A percentile compares a stretch with the other conserved stretches of the same genome.
Conservation (phyloP, 2,113 vertebrate genomes). For the Hassar affinis region DNA sequence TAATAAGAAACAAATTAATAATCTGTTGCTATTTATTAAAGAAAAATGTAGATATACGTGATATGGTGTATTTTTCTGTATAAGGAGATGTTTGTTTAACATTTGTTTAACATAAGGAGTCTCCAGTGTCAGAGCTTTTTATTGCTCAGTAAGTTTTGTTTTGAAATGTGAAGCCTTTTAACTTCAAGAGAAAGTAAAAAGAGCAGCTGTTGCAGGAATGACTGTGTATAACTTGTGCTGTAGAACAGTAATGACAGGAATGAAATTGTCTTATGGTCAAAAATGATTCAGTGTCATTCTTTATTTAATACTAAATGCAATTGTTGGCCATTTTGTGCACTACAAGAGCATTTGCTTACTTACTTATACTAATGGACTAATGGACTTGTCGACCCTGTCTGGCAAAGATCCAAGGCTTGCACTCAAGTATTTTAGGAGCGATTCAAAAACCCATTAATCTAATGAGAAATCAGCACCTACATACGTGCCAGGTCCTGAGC, state of each 20-base stretch:
- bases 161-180: not conserved
- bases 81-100: not conserved
- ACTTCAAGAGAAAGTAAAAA: not conserved
- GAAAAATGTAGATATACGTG: not conserved
- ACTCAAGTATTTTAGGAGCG: not conserved
- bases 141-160: not conserved
- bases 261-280: not conserved
- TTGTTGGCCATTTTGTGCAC: not conserved
- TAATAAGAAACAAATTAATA: not conserved
- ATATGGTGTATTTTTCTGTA: not conserved
- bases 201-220: no score
- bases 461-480: not conserved
- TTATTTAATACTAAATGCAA: not conserved
- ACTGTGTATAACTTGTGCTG: not conserved
- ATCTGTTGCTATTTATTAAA: not conserved
- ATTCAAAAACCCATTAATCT: conserved; percentile 1
- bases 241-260: not conserved
- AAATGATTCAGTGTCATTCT: not conserved
- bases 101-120: not conserved
- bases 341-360: not conserved
- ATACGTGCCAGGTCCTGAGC: not conserved
- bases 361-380: not conserved
- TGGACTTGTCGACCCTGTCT: not conserved
- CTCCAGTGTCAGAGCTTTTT: not conserved
- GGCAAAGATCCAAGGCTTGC: not conserved